These are phyloP conservation scores for Galerucella nymphaeae DNA, from an alignment of 2,888 invertebrate genomes.

Conservation along the genomic window DNA sequence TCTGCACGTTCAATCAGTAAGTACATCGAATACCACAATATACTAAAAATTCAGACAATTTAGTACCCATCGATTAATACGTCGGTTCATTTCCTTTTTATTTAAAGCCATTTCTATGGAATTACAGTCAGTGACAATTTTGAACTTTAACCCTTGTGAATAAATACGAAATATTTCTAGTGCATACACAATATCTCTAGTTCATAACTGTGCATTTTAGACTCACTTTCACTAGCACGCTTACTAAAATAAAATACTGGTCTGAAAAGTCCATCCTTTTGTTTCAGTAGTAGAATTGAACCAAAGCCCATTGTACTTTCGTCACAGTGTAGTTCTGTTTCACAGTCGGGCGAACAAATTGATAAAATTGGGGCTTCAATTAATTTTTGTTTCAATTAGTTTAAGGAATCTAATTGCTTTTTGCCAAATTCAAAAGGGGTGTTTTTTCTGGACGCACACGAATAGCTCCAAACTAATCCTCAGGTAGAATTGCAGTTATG, in stretches of 20 bases:
- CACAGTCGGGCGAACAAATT: conserved; percentile 46
- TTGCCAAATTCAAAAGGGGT: conserved; percentile 44
- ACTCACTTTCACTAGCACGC: conserved; percentile 50
- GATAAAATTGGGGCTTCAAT: conserved; percentile 40
- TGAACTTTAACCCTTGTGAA: conserved; percentile 51
- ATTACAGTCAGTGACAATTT: conserved; percentile 54
- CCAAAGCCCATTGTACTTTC: conserved; percentile 51
- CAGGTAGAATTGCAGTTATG: too few species aligned
- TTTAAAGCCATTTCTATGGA: conserved; percentile 49
- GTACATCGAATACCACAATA: too few species aligned
- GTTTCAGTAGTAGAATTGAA: conserved; percentile 44
- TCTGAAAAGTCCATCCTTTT: conserved; percentile 39
- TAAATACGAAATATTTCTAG: conserved; percentile 52
- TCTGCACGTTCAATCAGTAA: too few species aligned
- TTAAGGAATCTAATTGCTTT: conserved; percentile 45
- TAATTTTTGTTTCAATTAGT: conserved; percentile 43
- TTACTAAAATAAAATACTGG: conserved; percentile 57
- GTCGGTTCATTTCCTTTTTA: conserved; percentile 53
- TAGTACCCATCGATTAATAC: conserved; percentile 53
- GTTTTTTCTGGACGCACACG: too few species aligned
- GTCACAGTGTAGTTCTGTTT: conserved; percentile 55
- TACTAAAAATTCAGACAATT: too few species aligned
- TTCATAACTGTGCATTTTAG: conserved; percentile 57
- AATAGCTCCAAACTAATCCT: too few species aligned
- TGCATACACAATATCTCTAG: conserved; percentile 51